These are phyloP conservation scores for Calephelis perditalis DNA, from an alignment of 2,888 invertebrate genomes.

Conservation along the genomic window DNA sequence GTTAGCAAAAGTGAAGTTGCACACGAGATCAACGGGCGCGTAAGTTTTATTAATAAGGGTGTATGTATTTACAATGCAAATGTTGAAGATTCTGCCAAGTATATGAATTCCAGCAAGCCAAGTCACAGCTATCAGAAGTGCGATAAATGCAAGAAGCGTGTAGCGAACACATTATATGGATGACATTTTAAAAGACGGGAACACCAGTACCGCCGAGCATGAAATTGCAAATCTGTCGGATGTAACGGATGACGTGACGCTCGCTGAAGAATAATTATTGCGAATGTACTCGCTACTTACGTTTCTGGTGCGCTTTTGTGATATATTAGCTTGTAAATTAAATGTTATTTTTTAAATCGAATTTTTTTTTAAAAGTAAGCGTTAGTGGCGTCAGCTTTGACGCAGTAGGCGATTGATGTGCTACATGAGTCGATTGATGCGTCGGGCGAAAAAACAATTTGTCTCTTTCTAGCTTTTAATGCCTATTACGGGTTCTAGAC, in stretches of 20 bases:
- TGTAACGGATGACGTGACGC: constrained; percentile 5
- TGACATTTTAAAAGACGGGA: constrained; percentile 10
- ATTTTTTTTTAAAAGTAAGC: too few species aligned
- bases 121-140: neutral
- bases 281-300: constrained; percentile 4
- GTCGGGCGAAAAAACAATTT: too few species aligned
- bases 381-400: too few species aligned
- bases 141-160: constrained; percentile 4
- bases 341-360: neutral
- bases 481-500: too few species aligned
- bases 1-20: too few species aligned
- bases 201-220: constrained; percentile 5
- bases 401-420: too few species aligned
- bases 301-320: neutral
- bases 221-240: constrained; percentile 12
- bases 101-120: neutral
- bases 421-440: too few species aligned
- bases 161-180: constrained; percentile 10
- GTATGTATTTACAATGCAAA: too few species aligned
- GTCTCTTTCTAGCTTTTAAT: too few species aligned
- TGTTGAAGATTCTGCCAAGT: neutral
- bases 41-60: too few species aligned
- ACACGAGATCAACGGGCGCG: too few species aligned
- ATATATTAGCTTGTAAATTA: neutral
- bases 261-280: constrained; percentile 2